Base-by-base conservation (phyloP, 2,888 invertebrate species). In the Balanococcus diminutus region DNA sequence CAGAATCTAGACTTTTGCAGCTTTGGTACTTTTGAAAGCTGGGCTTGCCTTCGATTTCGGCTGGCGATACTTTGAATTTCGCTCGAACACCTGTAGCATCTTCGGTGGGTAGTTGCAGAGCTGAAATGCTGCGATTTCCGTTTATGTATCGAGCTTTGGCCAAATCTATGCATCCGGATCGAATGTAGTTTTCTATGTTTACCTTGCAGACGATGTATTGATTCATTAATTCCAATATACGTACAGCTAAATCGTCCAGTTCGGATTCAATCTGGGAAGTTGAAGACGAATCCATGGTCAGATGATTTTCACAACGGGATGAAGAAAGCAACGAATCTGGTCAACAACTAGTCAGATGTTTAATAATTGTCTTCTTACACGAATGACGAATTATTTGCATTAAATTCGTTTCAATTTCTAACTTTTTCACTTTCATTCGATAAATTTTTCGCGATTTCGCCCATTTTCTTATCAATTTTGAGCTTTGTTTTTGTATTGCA, bases 81-180 rank as follows among this genome's bases (percentile, higher is more conserved):
- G 56, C 86, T 81, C 22, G 82, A 72, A 82, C 67, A 32, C 84
- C 86, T 19, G 31, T 36, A 9, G 67, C 32, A 83, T 87, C 82
- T 89, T 95, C 94, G 0, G 93, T 92, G 1, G 95, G 95, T 67
- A 96, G 91, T 89, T 94, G 94, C 14, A 94, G 90, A 19, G 92
- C 90, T 86, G 95, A 93, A 6, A 96, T 93, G 9, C 92, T 93
- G 42, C 87, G 87, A 87, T 94, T 94, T 0, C 96, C 96, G 91
- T 95, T 93, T 82, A 96, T 94, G 88, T 96, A 95, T 83, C 95
- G 92, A 2, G 93, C 91, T 89, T 96, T 96, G 0, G 96, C 96
- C 81, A 96, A 90, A 88, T 95, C 92, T 75, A 94, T 91, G 89
- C 93, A 93, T 0, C 95, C 96, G 6, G 86, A 81, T 16, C 86